Base-by-base conservation (phyloP, 2,888 invertebrate genomes). In the Cheilosia urbana region DNA sequence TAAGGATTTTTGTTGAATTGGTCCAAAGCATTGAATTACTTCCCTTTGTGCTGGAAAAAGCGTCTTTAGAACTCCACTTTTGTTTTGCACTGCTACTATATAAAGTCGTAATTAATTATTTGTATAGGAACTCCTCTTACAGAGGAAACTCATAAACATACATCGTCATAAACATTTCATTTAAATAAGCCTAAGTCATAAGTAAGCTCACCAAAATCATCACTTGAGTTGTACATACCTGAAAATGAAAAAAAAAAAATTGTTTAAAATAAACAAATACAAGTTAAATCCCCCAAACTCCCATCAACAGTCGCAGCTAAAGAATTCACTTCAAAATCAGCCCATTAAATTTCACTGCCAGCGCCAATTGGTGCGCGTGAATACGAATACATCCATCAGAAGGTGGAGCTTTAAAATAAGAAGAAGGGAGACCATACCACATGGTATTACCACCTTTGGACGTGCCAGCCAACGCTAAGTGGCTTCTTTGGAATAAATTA, bases 331-430 rank as follows among this genome's bases (percentile, higher is more conserved):
- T 47, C 6, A 62, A 60, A 45, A 34, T 27, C 53, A 45, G 47
- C 15, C 24, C 40, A 42, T 42, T 21, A 21, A 72, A 62, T 53
- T 53, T 21, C 53, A 72, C 37, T 51, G 68, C n/a, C 68, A 42
- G 21, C 47, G 34, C 71, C 71, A 71, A 71, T 78, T 78, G 78
- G 78, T 63, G 55, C 15, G 62, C 17, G 47, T 40, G 15, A 58
- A 30, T 55, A 47, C 27, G 37, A 63, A 49, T 58, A 53, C 42
- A 53, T 58, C 17, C 45, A 42, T 13, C n/a, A 21, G 76, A 55
- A 77, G 71, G 78, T 65, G 78, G 78, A 71, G 77, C 77, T 77
- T 69, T 37, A 60, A 27, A 58, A 68, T 2, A 57, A 57, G 30
- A 55, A 75, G 65, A 75, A 66, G 65, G 65, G 65, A 65, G 11